phyloP scores from a whole-genome alignment of 2,113 vertebrate species.

The Nerophis ophidion region DNA sequence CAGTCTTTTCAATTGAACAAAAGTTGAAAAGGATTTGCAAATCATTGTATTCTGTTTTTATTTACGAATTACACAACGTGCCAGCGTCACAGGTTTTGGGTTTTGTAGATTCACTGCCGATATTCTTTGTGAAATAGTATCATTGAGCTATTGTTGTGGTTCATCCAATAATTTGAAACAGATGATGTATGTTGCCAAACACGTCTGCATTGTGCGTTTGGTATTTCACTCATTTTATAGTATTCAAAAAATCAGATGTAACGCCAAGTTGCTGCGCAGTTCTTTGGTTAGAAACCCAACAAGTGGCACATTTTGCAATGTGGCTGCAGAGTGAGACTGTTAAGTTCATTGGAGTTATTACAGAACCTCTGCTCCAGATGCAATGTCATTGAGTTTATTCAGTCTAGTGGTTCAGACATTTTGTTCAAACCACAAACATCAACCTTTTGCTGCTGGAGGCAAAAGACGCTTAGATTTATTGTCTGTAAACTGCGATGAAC shows the following conservation, averaged over 20 bases:
- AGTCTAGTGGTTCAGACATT: not conserved
- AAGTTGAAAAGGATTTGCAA: no score
- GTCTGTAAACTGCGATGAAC: not conserved
- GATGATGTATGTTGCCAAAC: no score
- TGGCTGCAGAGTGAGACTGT: not conserved
- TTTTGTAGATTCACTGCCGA: constrained; percentile 11
- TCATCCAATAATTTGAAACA: no score
- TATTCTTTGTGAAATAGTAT: constrained; percentile 6
- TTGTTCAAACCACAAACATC: not conserved
- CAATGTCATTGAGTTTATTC: not conserved
- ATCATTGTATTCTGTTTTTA: no score
- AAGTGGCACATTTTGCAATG: not conserved
- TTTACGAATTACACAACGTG: no score
- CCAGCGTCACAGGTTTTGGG: no score
- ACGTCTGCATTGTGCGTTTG: no score
- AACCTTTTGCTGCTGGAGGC: not conserved
- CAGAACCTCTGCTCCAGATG: not conserved
- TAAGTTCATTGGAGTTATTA: no score
- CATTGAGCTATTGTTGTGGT: no score
- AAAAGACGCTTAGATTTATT: not conserved
- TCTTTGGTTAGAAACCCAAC: not conserved
- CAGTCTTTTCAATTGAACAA: no score
- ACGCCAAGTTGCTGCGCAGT: not conserved
- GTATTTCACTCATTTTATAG: no score
- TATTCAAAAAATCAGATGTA: not conserved